phyloP scores from a whole-genome alignment of 1,140 invertebrate genomes.

The Lordiphosa clarofinis region DNA sequence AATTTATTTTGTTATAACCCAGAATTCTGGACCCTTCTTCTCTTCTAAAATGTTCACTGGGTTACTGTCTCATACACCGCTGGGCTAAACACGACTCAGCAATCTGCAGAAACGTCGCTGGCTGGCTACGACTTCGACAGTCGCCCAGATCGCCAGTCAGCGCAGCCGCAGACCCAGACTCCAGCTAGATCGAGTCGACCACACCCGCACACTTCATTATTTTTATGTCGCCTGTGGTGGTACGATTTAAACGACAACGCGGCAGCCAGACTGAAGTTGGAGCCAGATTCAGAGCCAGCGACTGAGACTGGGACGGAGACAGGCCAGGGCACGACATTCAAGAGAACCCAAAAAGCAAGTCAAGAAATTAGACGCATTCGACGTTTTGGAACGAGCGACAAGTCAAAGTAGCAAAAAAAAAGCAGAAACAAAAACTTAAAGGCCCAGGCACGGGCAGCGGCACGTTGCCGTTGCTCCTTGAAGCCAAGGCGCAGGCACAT shows the following conservation, averaged over 20 bases:
- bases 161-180: constrained; percentile 24
- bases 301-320: constrained; percentile 1
- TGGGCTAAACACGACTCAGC: constrained; percentile 73
- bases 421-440: constrained; percentile 29
- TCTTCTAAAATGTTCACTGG: constrained; percentile 56
- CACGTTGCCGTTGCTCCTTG: constrained; percentile 49
- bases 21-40: not conserved
- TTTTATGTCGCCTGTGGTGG: constrained; percentile 79
- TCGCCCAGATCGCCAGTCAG: constrained; percentile 66
- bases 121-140: constrained; percentile 60
- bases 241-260: constrained; percentile 78
- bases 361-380: constrained; percentile 76
- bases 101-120: constrained; percentile 65
- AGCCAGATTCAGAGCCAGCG: constrained; percentile 6
- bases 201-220: constrained; percentile 80
- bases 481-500: constrained; percentile 48
- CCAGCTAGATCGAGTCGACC: constrained; percentile 68
- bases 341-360: constrained; percentile 46
- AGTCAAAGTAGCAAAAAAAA: constrained; percentile 62
- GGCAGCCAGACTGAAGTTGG: constrained; percentile 32
- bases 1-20: no score
- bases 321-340: constrained; percentile 44
- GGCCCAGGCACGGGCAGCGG: constrained; percentile 22
- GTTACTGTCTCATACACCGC: constrained; percentile 52
- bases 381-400: constrained; percentile 71